Evolutionary conservation across 2,113 vertebrate genomes (phyloP), one percentile per base, ranked within the genome.

Genomic region (Saimiri boliviensis): DNA sequence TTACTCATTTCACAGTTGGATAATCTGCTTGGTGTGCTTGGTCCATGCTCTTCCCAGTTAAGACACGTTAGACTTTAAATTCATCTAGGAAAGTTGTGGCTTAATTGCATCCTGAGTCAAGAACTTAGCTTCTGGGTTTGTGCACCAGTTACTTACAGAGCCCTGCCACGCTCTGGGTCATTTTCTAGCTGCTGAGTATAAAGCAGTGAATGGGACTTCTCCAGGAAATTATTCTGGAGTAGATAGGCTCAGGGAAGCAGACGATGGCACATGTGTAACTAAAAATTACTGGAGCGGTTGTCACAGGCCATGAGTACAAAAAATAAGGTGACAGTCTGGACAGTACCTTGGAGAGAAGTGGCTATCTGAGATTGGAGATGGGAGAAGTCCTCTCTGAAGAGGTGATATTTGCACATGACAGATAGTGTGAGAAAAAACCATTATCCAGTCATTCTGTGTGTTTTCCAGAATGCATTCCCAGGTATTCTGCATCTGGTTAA

Each of bases 1-100:
- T 89, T 84, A n/a, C 49, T 94, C 20, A 47, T 60, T 20, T 40
- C 58, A 30, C 82, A 0, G 0, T 92, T 32, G 21, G 37, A 6
- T 27, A 10, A 19, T 17, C 83, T 16, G 4, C 76, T 47, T 11
- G 86, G 32, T 58, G 0, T 45, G 3, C 6, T 71, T 1, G 2
- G 0, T 25, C 70, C 1, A 0, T 1, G 20, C n/a, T 81, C 7
- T 40, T 3, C 37, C 21, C 92, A 71, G n/a, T 8, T 4, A 7
- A n/a, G 37, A 32, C 0, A 10, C 17, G 14, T n/a, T 10, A 16
- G 12, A 1, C 1, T 23, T 40, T 23, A 54, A 32, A 27, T 3
- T 25, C 20, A 6, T 12, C 5, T 32, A 19, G 56, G 49, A 14
- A 21, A 66, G 60, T 3, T 71, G 25, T 25, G n/a, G 35, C 19